phyloP scores from a whole-genome alignment of 2,113 vertebrate genomes.

The Calonectris borealis region DNA sequence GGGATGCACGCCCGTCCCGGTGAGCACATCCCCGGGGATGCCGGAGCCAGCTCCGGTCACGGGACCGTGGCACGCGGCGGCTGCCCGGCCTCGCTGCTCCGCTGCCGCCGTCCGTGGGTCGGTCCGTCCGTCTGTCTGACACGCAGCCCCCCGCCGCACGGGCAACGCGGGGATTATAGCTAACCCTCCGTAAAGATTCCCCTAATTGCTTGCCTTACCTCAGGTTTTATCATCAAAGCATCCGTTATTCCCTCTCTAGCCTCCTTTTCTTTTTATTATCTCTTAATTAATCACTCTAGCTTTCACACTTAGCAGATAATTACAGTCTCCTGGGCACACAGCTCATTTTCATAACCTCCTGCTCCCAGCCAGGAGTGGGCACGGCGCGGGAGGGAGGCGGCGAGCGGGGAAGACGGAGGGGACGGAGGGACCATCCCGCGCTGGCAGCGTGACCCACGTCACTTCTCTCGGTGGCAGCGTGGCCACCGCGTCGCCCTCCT shows the following conservation, averaged over 20 bases:
- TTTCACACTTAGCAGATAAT: constrained; percentile 82
- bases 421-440: background rate
- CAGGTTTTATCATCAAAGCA: constrained; percentile 80
- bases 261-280: constrained; percentile 84
- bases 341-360: constrained; percentile 80
- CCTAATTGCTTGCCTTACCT: constrained; percentile 81
- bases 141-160: background rate
- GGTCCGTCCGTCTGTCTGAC: background rate
- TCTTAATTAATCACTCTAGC: constrained; percentile 86
- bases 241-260: constrained; percentile 71
- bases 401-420: background rate
- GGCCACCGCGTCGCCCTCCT: background rate
- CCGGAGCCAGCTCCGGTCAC: rapidly evolving
- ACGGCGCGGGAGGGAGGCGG: background rate
- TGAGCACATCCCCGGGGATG: background rate
- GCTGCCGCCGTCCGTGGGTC: background rate
- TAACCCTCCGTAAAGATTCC: constrained; percentile 75
- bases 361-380: constrained; percentile 58
- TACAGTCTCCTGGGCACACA: constrained; percentile 76
- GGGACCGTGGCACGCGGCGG: background rate
- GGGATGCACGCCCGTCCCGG: rapidly evolving
- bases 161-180: constrained; percentile 71
- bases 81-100: background rate
- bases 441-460: background rate
- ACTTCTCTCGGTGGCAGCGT: rapidly evolving